Base-by-base conservation (phyloP, 35 echinoderm and acorn worm genomes). In the Holothuria glaberrima region DNA sequence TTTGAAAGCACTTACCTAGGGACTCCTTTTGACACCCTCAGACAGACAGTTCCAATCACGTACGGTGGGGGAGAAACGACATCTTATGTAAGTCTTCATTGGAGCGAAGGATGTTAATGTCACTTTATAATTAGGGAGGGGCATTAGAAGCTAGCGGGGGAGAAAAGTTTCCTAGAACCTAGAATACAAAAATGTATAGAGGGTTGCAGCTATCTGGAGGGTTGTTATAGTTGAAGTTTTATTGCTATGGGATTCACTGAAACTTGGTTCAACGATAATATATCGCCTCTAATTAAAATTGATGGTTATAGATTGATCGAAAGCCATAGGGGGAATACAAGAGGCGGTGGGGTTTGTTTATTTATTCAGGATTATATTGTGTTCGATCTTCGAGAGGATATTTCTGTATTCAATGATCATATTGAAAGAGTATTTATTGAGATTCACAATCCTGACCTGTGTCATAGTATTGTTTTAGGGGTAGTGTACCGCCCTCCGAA, bases 361-460 rank as follows among this genome's bases (percentile, higher is more conserved):
- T 41, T 41, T 41, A 41, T 41, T 41, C 68, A 24, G 4, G 68
- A 71, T 71, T 71, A 30, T 71, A 30, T 71, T 71, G 14, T 71
- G 29, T 71, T 71, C 34, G 68, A 30, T 71, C 68, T 18, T 71
- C 68, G n/a, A 71, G n/a, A 71, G 26, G 68, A 71, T 71, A 71
- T 71, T 71, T 71, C 18, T 65, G 62, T 65, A 65, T 65, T 65
- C 62, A 65, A 17, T 65, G 62, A 65, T 65, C 68, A 71, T 30
- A 71, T 71, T 71, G 68, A 71, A 71, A 71, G 68, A 26, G 28
- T 71, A 71, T 71, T 71, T 71, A 71, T 31, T 71, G 68, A 71
- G 68, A 71, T 71, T 71, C 68, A 30, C 28, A 30, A 26, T 71
- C 68, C 68, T 71, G 68, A 71, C 68, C 27, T 71, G 68, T 71